phyloP scores from a whole-genome alignment of 2,888 invertebrate species.

The Cryptus viduatorius region DNA sequence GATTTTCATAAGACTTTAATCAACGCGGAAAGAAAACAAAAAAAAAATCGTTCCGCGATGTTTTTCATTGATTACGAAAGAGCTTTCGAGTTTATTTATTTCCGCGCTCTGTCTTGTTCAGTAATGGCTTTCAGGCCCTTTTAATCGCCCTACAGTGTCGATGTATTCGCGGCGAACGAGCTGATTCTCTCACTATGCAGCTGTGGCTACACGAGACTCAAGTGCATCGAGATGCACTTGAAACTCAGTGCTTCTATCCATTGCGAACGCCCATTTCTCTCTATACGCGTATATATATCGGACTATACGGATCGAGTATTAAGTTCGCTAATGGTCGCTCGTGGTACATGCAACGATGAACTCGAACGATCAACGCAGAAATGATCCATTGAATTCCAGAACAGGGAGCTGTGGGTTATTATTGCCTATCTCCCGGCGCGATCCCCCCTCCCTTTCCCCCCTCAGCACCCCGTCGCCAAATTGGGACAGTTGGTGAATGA shows the following conservation, averaged over 20 bases:
- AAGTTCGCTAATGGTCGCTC: slow-evolving; percentile 26
- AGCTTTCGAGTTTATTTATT: background rate
- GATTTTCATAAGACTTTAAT: background rate
- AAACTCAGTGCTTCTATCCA: background rate
- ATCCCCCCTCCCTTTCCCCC: too few species aligned
- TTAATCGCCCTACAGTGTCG: background rate
- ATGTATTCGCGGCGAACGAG: slow-evolving; percentile 24
- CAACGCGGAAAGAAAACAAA: background rate
- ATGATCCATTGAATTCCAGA: slow-evolving; percentile 43
- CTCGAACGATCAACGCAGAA: slow-evolving; percentile 21
- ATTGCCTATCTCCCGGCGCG: background rate
- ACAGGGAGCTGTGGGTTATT: slow-evolving; percentile 21
- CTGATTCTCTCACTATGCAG: background rate
- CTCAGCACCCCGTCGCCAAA: slow-evolving; percentile 6
- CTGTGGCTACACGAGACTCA: background rate
- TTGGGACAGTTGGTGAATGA: slow-evolving; percentile 44
- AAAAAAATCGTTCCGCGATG: background rate
- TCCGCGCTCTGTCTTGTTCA: background rate
- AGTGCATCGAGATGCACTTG: slow-evolving; percentile 8
- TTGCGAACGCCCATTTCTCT: slow-evolving; percentile 24
- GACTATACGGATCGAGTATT: slow-evolving; percentile 7
- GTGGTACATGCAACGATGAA: slow-evolving; percentile 24
- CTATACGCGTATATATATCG: background rate
- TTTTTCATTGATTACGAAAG: background rate
- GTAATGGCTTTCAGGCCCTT: background rate